phyloP scores from a whole-genome alignment of 1,140 invertebrate genomes.

The Halictus rubicundus region DNA sequence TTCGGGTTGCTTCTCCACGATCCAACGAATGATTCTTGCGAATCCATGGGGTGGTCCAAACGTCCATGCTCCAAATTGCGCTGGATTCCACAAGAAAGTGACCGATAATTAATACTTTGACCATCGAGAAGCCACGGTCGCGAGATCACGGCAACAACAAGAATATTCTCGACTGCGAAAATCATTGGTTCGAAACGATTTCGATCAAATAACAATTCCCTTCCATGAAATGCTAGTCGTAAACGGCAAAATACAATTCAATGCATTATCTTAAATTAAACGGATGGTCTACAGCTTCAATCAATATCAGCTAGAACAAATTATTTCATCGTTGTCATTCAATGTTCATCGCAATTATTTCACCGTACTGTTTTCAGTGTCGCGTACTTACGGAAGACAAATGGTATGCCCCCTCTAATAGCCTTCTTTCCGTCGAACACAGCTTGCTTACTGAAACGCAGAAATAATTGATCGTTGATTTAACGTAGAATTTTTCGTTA shows the following conservation, averaged over 20 bases:
- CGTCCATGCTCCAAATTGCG: conserved; percentile 96
- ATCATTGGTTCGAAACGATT: too few species aligned
- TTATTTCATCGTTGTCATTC: too few species aligned
- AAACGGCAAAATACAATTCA: too few species aligned
- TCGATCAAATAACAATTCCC: too few species aligned
- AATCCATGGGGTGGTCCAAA: conserved; percentile 97
- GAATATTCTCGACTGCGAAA: too few species aligned
- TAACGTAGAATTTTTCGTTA: too few species aligned
- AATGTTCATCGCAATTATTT: not conserved
- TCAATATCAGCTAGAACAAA: not conserved
- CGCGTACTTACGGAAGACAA: conserved; percentile 95
- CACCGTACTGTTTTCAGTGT: not conserved
- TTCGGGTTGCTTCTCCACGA: conserved; percentile 92
- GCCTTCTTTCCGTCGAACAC: conserved; percentile 97
- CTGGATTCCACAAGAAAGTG: conserved; percentile 79
- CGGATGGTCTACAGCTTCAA: too few species aligned
- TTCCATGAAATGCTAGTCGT: too few species aligned
- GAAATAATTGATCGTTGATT: conserved; percentile 67
- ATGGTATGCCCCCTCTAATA: conserved; percentile 96
- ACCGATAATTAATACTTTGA: not conserved
- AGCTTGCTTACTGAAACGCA: conserved; percentile 91
- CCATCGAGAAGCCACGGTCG: too few species aligned
- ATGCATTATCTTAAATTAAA: too few species aligned
- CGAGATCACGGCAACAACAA: too few species aligned
- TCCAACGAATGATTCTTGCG: conserved; percentile 94